Evolutionary conservation across 2,113 vertebrate genomes (phyloP).

Genomic region (Antechinus flavipes): DNA sequence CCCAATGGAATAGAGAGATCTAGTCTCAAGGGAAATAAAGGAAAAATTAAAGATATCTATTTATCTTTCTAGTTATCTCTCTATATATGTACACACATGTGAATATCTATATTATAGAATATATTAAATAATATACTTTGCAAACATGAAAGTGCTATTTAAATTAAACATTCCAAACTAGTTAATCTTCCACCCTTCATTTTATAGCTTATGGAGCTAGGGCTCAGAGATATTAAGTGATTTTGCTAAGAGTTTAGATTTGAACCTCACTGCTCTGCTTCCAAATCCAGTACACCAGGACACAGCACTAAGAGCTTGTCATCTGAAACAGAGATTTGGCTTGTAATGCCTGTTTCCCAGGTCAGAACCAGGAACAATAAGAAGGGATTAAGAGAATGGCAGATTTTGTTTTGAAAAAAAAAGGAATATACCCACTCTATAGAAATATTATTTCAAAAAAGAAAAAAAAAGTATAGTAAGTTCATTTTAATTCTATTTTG

Average conservation of each 20-base stretch:
- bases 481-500: too few species aligned
- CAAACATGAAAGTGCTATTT: neutral
- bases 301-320: neutral
- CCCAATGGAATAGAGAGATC: neutral
- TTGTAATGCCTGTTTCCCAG: neutral
- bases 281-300: neutral
- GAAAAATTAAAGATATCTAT: neutral
- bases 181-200: neutral
- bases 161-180: neutral
- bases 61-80: too few species aligned
- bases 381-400: neutral
- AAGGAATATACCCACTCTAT: neutral
- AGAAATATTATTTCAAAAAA: too few species aligned
- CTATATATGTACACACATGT: too few species aligned
- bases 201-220: neutral
- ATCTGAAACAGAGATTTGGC: neutral
- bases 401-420: neutral
- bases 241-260: neutral
- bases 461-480: too few species aligned
- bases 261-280: neutral
- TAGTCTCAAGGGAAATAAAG: neutral
- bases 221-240: neutral
- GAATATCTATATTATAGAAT: too few species aligned
- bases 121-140: neutral
- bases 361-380: neutral